Base-by-base conservation (phyloP, 2,888 invertebrate species). In the Apodemia hepburni region DNA sequence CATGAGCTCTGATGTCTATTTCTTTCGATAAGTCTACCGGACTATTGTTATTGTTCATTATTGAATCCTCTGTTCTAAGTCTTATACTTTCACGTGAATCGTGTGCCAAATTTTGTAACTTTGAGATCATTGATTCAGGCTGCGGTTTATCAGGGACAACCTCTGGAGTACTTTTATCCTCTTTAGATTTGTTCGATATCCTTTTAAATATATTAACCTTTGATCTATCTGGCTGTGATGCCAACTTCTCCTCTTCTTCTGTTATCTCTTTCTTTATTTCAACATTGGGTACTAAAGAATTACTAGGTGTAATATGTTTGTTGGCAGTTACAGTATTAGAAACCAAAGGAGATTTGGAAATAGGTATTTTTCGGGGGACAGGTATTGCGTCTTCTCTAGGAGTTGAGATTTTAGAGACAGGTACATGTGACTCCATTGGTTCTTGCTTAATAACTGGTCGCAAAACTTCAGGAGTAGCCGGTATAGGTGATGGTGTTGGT, bases 171-270 rank as follows among this genome's bases (percentile, higher is more conserved):
- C 64, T 75, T 77, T 92, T 93, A 73, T 94, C 95, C 74, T 94
- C 93, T 82, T 94, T 95, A 33, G 94, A 93, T 81, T 95, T 95
- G 77, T 94, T 94, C 66, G 97, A 95, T 80, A 97, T 96, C 85
- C 97, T 96, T 80, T 97, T 97, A 77, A 97, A 96, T 78, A 97
- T 96, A 87, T 96, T 97, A 51, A 97, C 89, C 80, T 97, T 97
- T 81, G 95, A 96, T 82, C 95, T 95, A 79, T 97, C 96, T 0
- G 96, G 96, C 82, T 97, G 97, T 12, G 94, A 95, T 6, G 94
- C 93, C 63, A 97, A 80, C 83, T 95, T 97, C 77, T 82, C 90
- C 67, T 84, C 87, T 72, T 92, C 92, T 33, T 92, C 84, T 65
- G 87, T 75, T 51, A 92, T 82, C 72, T 93, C 93, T 67, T 92